A percentile compares a stretch with the other conserved stretches of the same genome.
phyloP scores from a whole-genome alignment of 2,797 vertebrate species.

The Vespertilio murinus region DNA sequence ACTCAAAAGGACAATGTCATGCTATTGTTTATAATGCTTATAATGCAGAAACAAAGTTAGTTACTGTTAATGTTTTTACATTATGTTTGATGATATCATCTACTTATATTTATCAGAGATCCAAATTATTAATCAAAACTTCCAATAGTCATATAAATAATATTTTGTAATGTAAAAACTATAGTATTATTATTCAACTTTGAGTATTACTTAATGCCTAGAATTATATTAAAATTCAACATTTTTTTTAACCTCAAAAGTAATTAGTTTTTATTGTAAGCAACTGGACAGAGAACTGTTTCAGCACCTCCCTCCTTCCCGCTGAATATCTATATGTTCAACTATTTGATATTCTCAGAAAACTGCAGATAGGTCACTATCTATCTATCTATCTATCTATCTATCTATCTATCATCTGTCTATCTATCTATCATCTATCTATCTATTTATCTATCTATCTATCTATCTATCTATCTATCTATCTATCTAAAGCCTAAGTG shows the following conservation, averaged over 20 bases:
- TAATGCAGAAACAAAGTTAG: neutral
- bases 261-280: slow-evolving; percentile 84
- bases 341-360: no score
- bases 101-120: neutral
- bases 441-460: no score
- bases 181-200: neutral
- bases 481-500: no score
- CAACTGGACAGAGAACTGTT: slow-evolving; percentile 82
- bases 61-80: neutral
- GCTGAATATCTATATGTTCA: slow-evolving; percentile 65
- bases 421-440: no score
- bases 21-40: neutral
- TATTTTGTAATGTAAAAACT: neutral
- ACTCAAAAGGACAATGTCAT: neutral
- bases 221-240: neutral
- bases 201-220: neutral
- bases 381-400: no score
- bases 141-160: neutral
- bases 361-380: no score
- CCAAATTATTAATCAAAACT: neutral
- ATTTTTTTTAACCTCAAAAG: slow-evolving; percentile 86
- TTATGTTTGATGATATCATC: neutral
- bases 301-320: slow-evolving; percentile 85
- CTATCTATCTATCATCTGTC: no score
- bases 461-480: no score